Evolutionary conservation across 2,888 invertebrate genomes (phyloP).

Genomic region (Anodontia alba): DNA sequence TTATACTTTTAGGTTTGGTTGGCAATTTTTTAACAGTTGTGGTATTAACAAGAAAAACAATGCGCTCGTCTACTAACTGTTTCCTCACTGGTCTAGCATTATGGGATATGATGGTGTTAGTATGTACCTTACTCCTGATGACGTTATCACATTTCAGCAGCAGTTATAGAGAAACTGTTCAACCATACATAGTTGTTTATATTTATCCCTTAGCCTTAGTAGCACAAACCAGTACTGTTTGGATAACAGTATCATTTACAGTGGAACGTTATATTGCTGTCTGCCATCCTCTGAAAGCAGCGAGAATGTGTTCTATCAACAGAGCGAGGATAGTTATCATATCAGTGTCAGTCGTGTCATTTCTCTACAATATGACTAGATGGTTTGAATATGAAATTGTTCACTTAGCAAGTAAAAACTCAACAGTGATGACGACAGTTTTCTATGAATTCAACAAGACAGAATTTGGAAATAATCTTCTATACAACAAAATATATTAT

Average conservation of each 20-base stretch:
- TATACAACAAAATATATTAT: constrained; percentile 93
- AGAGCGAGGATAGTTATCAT: constrained; percentile 94
- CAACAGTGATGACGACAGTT: not conserved
- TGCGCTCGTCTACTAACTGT: constrained; percentile 90
- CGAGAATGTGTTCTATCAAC: constrained; percentile 95
- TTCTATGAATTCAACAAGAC: constrained; percentile 87
- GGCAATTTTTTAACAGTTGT: constrained; percentile 88
- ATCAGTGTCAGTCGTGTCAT: constrained; percentile 91
- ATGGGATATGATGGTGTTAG: constrained; percentile 83
- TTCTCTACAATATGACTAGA: constrained; percentile 93
- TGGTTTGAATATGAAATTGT: constrained; percentile 85
- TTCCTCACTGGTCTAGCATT: constrained; percentile 83
- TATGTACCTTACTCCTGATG: constrained; percentile 79
- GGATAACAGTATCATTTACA: constrained; percentile 90
- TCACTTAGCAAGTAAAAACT: constrained; percentile 44
- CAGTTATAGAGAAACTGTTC: constrained; percentile 65
- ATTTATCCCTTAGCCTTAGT: constrained; percentile 91
- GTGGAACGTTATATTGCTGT: constrained; percentile 96
- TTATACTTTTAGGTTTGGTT: constrained; percentile 88
- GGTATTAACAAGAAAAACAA: constrained; percentile 88
- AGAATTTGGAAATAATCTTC: constrained; percentile 88
- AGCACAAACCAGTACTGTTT: constrained; percentile 97
- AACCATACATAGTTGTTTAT: constrained; percentile 81
- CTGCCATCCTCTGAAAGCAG: constrained; percentile 91
- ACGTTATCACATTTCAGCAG: constrained; percentile 73